Evolutionary conservation across 53 echinoderm and acorn worm species (phyloP).

Genomic region (Crossaster papposus): DNA sequence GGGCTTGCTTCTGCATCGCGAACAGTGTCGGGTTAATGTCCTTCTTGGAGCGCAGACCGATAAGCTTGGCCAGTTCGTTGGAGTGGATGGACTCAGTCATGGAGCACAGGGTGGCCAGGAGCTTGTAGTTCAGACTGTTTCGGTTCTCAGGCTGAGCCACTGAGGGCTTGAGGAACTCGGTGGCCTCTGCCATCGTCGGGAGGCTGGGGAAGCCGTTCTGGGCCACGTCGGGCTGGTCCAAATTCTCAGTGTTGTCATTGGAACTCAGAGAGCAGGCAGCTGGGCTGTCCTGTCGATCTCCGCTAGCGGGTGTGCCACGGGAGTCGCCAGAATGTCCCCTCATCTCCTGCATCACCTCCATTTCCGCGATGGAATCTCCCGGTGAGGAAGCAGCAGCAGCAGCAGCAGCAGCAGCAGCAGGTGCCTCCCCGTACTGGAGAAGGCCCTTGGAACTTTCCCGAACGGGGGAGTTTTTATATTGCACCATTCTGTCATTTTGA

Average conservation of each 20-base stretch:
- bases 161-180: slow-evolving; percentile 59
- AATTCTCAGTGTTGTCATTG: slow-evolving; percentile 47
- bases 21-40: slow-evolving; percentile 93
- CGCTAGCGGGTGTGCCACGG: background rate
- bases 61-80: slow-evolving; percentile 77
- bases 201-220: slow-evolving; percentile 34
- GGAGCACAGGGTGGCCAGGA: slow-evolving; percentile 64
- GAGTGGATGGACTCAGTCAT: slow-evolving; percentile 73
- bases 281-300: slow-evolving; percentile 5
- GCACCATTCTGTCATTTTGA: slow-evolving; percentile 29
- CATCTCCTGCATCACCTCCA: background rate
- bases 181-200: slow-evolving; percentile 37
- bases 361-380: slow-evolving; percentile 45
- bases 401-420: slow-evolving; percentile 6
- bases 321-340: slow-evolving; percentile 12
- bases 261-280: slow-evolving; percentile 40
- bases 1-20: slow-evolving; percentile 79
- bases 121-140: slow-evolving; percentile 62
- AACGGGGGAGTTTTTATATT: slow-evolving; percentile 52
- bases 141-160: slow-evolving; percentile 37
- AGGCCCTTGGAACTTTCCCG: slow-evolving; percentile 25
- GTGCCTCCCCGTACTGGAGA: slow-evolving; percentile 4
- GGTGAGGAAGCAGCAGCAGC: slow-evolving; percentile 5
- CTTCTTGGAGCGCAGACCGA: slow-evolving; percentile 76
- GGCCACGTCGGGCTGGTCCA: slow-evolving; percentile 43